A percentile compares a stretch with the other conserved stretches of the same genome.
Conservation (phyloP, 2,113 vertebrate genomes). For the Pseudopipra pipra region DNA sequence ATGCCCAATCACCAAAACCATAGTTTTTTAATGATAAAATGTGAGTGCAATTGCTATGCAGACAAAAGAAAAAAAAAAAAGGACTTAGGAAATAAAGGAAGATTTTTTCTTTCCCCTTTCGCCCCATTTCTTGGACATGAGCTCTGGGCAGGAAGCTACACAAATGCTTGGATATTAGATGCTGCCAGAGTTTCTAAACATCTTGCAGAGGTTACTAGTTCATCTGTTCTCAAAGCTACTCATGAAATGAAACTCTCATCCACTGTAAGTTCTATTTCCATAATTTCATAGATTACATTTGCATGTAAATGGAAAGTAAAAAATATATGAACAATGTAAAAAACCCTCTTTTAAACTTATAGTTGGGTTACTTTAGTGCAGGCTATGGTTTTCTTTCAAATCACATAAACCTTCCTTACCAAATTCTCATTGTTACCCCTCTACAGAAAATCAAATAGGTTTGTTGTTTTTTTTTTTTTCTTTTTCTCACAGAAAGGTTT, state of each 20-base stretch:
- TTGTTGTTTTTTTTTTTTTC: background rate
- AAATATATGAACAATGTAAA: background rate
- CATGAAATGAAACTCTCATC: background rate
- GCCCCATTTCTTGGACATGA: background rate
- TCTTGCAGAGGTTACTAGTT: background rate
- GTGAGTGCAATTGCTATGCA: background rate
- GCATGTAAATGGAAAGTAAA: background rate
- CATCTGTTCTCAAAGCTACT: background rate
- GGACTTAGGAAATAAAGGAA: background rate
- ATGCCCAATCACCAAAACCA: fast-evolving
- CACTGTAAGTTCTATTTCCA: background rate
- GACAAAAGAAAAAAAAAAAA: background rate
- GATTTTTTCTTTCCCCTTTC: fast-evolving
- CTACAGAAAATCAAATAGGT: background rate
- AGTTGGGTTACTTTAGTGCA: background rate
- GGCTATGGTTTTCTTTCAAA: background rate
- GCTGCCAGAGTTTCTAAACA: background rate
- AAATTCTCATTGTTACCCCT: background rate
- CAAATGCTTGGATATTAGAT: background rate
- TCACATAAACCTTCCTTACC: background rate
- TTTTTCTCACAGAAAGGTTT: background rate
- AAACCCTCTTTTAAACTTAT: background rate
- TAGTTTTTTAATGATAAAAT: background rate
- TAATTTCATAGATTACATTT: background rate
- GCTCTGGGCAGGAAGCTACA: background rate